These are phyloP conservation scores for Wiebesia pumilae DNA, from an alignment of 1,140 invertebrate species.

Conservation along the genomic window DNA sequence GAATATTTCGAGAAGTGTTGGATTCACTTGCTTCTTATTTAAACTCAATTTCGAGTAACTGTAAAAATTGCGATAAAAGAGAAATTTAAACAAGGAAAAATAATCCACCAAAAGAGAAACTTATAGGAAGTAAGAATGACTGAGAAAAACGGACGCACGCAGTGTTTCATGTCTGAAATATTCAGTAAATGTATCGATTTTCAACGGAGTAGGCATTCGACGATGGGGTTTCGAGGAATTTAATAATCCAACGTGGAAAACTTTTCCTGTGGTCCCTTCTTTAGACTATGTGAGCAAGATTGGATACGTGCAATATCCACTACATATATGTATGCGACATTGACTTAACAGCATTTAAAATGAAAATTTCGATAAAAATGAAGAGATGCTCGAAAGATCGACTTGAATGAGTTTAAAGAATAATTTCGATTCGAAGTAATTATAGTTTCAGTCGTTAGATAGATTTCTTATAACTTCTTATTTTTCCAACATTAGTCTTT, in stretches of 20 bases:
- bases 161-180: slow-evolving; percentile 69
- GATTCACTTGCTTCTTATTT: neutral
- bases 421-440: too few relatives aligned
- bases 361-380: neutral
- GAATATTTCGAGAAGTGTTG: too few relatives aligned
- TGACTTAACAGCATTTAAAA: slow-evolving; percentile 14
- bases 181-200: slow-evolving; percentile 75
- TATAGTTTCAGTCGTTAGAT: too few relatives aligned
- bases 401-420: too few relatives aligned
- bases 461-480: too few relatives aligned
- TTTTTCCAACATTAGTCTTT: too few relatives aligned
- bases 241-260: slow-evolving; percentile 74
- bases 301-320: slow-evolving; percentile 13
- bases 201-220: slow-evolving; percentile 68
- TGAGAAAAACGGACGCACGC: slow-evolving; percentile 21
- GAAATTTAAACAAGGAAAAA: slow-evolving; percentile 28
- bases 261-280: slow-evolving; percentile 64
- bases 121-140: slow-evolving; percentile 34
- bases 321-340: neutral
- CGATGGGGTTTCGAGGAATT: slow-evolving; percentile 73
- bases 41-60: slow-evolving; percentile 3
- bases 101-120: slow-evolving; percentile 14
- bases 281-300: neutral
- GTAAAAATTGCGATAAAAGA: slow-evolving; percentile 1
- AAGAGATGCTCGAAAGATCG: neutral